Evolutionary conservation across 2,888 invertebrate species (phyloP).

Genomic region (Lasioglossum figueresi): DNA sequence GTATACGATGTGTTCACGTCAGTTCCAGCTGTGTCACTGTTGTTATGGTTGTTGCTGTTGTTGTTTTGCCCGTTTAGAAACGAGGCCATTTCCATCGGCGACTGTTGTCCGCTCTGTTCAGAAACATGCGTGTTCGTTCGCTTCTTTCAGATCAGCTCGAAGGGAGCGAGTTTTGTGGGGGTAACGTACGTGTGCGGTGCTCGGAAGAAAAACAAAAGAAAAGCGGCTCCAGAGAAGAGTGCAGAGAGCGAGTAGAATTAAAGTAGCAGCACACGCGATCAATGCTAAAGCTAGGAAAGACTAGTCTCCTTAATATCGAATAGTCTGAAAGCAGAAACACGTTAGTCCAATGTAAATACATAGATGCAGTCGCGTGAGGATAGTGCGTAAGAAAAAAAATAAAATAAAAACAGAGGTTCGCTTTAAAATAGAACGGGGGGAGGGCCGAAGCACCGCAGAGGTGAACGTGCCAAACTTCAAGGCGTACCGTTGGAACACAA

Average conservation of each 20-base stretch:
- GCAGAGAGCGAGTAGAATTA: conserved; percentile 70
- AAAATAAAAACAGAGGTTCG: conserved; percentile 29
- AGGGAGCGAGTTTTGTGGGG: conserved; percentile 77
- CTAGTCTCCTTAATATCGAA: conserved; percentile 68
- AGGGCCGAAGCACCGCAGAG: conserved; percentile 30
- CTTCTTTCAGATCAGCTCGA: conserved; percentile 81
- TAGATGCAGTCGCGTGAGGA: conserved; percentile 49
- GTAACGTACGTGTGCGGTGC: conserved; percentile 81
- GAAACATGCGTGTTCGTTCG: conserved; percentile 84
- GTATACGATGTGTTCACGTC: conserved; percentile 70
- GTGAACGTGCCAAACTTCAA: conserved; percentile 29
- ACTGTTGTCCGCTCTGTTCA: conserved; percentile 83
- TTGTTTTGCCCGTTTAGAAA: conserved; percentile 83
- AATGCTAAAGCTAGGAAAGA: conserved; percentile 70
- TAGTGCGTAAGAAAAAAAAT: conserved; percentile 30
- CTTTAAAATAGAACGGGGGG: conserved; percentile 16
- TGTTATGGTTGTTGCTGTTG: conserved; percentile 80
- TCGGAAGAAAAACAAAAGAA: conserved; percentile 70
- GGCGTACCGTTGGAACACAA: conserved; percentile 19
- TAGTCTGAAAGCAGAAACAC: conserved; percentile 63
- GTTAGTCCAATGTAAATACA: conserved; percentile 61
- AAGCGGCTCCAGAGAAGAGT: conserved; percentile 71
- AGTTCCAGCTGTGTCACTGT: conserved; percentile 74
- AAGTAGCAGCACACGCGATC: conserved; percentile 66
- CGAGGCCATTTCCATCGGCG: conserved; percentile 83